These are phyloP conservation scores for Zelleria hepariella DNA, from an alignment of 2,888 invertebrate genomes.

Conservation along the genomic window DNA sequence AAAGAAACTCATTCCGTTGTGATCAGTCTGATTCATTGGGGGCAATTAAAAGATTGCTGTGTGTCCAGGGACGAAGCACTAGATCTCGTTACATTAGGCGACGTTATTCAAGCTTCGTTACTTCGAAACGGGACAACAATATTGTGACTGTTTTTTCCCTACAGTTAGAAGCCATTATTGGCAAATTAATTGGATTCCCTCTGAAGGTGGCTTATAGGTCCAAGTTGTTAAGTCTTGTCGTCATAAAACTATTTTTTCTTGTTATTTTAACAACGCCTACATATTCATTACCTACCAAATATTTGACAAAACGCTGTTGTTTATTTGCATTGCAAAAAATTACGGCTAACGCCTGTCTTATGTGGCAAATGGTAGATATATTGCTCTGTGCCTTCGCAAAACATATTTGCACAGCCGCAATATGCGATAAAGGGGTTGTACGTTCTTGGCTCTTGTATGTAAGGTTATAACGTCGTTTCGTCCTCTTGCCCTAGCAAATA, in stretches of 20 bases:
- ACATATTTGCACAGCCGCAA: neutral
- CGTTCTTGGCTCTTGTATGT: constrained; percentile 22
- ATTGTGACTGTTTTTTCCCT: neutral
- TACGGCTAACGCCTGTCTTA: neutral
- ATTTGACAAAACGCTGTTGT: neutral
- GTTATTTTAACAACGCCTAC: neutral
- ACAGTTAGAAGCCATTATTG: neutral
- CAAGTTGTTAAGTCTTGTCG: too few relatives aligned
- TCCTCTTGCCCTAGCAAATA: too few relatives aligned
- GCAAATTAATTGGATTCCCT: too few relatives aligned
- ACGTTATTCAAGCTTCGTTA: neutral
- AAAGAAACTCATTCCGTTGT: neutral
- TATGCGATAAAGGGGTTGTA: constrained; percentile 23
- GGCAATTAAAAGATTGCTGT: neutral
- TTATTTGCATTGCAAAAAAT: neutral
- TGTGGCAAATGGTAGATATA: neutral
- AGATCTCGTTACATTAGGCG: neutral
- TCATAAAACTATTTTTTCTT: too few relatives aligned
- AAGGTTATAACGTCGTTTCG: too few relatives aligned
- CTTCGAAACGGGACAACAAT: neutral
- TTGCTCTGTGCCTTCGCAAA: neutral
- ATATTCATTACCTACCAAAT: neutral
- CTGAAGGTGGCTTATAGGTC: too few relatives aligned
- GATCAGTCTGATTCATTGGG: neutral
- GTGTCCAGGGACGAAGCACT: neutral